Conservation (phyloP, 2,797 vertebrate species). For the Melanogrammus aeglefinus region DNA sequence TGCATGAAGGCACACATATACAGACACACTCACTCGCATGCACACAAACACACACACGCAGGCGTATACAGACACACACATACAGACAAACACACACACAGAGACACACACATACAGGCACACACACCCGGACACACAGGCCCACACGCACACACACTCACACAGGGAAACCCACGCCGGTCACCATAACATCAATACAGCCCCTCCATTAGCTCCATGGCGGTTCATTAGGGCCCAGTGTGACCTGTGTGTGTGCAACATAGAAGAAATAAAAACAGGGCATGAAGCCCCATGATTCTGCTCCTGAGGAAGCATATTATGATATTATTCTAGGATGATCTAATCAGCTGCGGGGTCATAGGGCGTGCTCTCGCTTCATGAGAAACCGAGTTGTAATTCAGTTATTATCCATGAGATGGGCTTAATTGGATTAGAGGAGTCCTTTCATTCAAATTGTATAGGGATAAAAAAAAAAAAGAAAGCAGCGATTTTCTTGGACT, state of each 20-base stretch:
- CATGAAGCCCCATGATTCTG: conserved; percentile 41
- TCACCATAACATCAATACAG: neutral
- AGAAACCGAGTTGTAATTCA: neutral
- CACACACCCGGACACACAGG: neutral
- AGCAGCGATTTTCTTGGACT: neutral
- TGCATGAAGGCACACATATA: too few relatives aligned
- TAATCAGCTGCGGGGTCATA: neutral
- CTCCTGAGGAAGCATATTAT: conserved; percentile 41
- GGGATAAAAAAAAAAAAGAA: neutral
- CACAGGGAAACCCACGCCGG: neutral
- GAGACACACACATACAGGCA: neutral
- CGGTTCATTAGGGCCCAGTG: conserved; percentile 22
- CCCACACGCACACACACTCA: neutral
- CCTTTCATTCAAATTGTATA: neutral
- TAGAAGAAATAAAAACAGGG: conserved; percentile 35
- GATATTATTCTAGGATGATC: neutral
- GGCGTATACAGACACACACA: too few relatives aligned
- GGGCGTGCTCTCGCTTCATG: neutral
- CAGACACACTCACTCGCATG: too few relatives aligned
- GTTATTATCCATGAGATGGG: neutral
- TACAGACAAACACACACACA: neutral
- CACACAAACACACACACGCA: too few relatives aligned
- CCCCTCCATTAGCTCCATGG: conserved; percentile 16
- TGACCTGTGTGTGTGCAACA: conserved; percentile 30
- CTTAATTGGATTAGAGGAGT: neutral